Percentiles rank a stretch among this genome's conserved stretches.
Evolutionary conservation across 2,888 invertebrate species (phyloP).

Genomic region (Blera fallax): DNA sequence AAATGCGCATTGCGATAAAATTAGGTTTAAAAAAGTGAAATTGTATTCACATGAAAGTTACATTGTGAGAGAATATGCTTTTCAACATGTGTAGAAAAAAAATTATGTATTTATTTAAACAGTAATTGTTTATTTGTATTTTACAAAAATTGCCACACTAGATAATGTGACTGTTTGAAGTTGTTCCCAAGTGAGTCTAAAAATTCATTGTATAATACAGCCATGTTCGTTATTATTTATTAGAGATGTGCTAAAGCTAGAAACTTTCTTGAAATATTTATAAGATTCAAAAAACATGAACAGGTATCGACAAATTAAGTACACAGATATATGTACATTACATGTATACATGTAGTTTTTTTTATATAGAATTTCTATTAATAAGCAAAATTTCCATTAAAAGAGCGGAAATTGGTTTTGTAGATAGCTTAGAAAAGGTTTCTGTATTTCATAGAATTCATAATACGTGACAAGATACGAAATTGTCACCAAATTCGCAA

Average conservation of each 20-base stretch:
- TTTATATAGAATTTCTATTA: too few species aligned
- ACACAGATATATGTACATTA: not conserved
- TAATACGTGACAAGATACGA: too few species aligned
- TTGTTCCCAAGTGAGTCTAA: constrained; percentile 22
- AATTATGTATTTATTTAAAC: not conserved
- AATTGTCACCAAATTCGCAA: too few species aligned
- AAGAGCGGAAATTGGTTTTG: too few species aligned
- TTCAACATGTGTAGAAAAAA: not conserved
- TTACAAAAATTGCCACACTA: not conserved
- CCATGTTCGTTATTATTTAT: not conserved
- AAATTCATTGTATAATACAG: constrained; percentile 34
- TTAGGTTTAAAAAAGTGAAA: not conserved
- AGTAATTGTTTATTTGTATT: not conserved
- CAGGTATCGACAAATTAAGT: constrained; percentile 38
- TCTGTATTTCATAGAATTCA: too few species aligned
- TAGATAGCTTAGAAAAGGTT: too few species aligned
- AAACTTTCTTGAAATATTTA: not conserved
- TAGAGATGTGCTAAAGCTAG: constrained; percentile 20
- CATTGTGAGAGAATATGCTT: constrained; percentile 20
- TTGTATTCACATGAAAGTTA: constrained; percentile 46
- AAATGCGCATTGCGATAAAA: constrained; percentile 35
- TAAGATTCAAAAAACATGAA: not conserved
- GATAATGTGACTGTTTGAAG: not conserved
- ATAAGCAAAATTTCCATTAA: too few species aligned
- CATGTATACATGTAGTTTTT: too few species aligned